Evolutionary conservation across 2,888 invertebrate genomes (phyloP).

Genomic region (Cantharis flavilabris): DNA sequence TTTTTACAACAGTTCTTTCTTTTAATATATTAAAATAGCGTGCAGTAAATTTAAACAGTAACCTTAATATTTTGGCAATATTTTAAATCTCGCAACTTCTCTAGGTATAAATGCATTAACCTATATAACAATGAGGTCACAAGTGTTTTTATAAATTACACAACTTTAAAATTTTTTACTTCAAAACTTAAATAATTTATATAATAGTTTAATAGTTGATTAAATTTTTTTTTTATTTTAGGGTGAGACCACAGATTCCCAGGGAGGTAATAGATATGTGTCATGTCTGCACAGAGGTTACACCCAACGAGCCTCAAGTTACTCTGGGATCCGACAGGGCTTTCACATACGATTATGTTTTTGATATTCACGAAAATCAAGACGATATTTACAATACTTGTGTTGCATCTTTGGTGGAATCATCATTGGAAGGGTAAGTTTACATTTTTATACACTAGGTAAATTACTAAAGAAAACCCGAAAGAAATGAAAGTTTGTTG

Average conservation of each 20-base stretch:
- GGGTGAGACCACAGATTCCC: slow-evolving; percentile 93
- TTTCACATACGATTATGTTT: slow-evolving; percentile 96
- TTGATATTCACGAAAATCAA: slow-evolving; percentile 79
- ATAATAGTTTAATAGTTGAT: neutral
- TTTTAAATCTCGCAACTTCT: neutral
- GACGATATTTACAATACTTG: slow-evolving; percentile 80
- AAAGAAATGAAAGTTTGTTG: too few species aligned
- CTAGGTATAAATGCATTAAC: neutral
- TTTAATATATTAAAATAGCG: neutral
- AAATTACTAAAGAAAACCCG: too few species aligned
- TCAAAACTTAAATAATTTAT: too few species aligned
- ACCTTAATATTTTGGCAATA: neutral
- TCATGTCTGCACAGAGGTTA: slow-evolving; percentile 87
- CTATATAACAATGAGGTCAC: neutral
- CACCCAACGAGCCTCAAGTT: slow-evolving; percentile 89
- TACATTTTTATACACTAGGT: too few species aligned
- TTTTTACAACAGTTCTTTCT: neutral
- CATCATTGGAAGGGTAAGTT: slow-evolving; percentile 83
- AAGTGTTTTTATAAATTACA: neutral
- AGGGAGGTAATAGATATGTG: slow-evolving; percentile 94
- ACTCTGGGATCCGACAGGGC: slow-evolving; percentile 91
- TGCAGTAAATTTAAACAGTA: neutral
- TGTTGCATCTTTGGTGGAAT: slow-evolving; percentile 85
- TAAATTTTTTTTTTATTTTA: slow-evolving; percentile 52
- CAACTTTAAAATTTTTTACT: neutral